Percentiles rank a stretch among this genome's conserved stretches.
phyloP scores from a whole-genome alignment of 1,140 invertebrate species.

The Manduca sexta region DNA sequence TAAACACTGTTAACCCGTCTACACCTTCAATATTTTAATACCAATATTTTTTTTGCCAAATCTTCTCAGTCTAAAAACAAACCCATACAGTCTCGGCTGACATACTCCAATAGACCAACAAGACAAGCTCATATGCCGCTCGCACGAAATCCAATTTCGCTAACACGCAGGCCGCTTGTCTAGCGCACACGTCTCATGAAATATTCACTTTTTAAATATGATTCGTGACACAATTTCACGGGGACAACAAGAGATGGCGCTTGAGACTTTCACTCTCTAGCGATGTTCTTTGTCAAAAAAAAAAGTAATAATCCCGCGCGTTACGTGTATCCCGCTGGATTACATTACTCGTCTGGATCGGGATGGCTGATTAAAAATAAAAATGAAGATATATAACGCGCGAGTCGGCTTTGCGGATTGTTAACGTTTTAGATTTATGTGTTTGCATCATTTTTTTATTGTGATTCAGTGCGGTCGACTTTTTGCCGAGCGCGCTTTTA shows the following conservation, averaged over 20 bases:
- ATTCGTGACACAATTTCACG: conserved; percentile 10
- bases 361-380: conserved; percentile 5
- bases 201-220: conserved; percentile 23
- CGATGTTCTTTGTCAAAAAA: conserved; percentile 5
- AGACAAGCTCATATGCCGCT: no score
- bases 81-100: no score
- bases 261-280: not conserved
- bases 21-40: no score
- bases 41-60: no score
- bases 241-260: not conserved
- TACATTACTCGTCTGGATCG: conserved; percentile 1
- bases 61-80: no score
- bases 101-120: no score
- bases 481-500: no score
- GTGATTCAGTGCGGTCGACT: no score
- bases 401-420: no score
- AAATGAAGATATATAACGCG: not conserved
- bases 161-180: conserved; percentile 11
- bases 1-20: no score
- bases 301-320: not conserved
- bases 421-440: no score
- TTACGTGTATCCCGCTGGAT: not conserved
- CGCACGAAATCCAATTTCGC: conserved; percentile 18
- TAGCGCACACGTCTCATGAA: conserved; percentile 15
- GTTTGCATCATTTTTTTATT: no score